Evolutionary conservation across 37 sponge, comb jelly and placozoan species (phyloP).

Genomic region (Oopsacas minuta): DNA sequence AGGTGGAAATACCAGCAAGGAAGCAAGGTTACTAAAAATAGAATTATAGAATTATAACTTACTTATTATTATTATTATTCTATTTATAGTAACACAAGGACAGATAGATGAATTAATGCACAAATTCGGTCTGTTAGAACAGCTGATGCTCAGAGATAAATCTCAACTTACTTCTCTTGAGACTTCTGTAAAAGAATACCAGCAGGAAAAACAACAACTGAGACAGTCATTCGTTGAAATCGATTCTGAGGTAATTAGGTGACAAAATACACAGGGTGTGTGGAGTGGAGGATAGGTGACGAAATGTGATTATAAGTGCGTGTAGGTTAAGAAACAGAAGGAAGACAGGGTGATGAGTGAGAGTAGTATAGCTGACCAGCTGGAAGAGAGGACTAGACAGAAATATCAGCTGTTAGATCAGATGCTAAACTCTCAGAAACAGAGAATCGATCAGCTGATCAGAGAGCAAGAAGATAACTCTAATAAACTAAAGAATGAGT

Average conservation of each 20-base stretch:
- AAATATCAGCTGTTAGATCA: conserved; percentile 14
- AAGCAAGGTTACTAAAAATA: not conserved
- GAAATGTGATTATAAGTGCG: not conserved
- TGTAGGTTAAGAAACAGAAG: not conserved
- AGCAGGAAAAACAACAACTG: not conserved
- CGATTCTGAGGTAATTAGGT: not conserved
- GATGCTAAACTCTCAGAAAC: not conserved
- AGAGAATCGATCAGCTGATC: not conserved
- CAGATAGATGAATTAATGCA: not conserved
- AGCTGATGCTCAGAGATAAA: not conserved
- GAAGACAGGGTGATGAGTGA: not conserved
- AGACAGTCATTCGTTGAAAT: not conserved
- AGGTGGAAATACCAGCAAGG: not conserved
- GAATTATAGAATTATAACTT: not conserved
- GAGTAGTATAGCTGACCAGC: not conserved
- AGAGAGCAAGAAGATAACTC: not conserved
- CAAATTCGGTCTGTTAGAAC: not conserved
- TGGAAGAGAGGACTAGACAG: not conserved
- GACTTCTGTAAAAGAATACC: not conserved
- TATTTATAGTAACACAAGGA: not conserved
- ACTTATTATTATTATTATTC: not conserved
- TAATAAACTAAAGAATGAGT: not conserved
- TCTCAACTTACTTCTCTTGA: not conserved
- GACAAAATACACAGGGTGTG: not conserved
- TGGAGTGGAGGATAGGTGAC: not conserved